Evolutionary conservation across 2,113 vertebrate species (phyloP).

Genomic region (pig (Sus scrofa)): T2T-Sscrofa CM000827.6:70620501-70621000

Average conservation of each 20-base stretch:
- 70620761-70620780: no score
- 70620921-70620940: no score
- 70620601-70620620: background rate
- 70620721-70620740: background rate
- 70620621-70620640: background rate
- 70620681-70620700: background rate
- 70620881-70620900: no score
- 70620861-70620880: no score
- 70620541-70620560: background rate
- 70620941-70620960: no score
- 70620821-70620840: no score
- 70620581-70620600: background rate
- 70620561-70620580: background rate
- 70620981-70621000: no score
- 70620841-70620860: no score
- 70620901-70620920: no score
- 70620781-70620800: no score
- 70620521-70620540: background rate
- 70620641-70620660: background rate
- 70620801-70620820: no score
- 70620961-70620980: no score
- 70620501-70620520: background rate
- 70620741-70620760: background rate
- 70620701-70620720: background rate
- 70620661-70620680: background rate